Base-by-base conservation (phyloP, 2,113 vertebrate genomes). In the Rostratula benghalensis region DNA sequence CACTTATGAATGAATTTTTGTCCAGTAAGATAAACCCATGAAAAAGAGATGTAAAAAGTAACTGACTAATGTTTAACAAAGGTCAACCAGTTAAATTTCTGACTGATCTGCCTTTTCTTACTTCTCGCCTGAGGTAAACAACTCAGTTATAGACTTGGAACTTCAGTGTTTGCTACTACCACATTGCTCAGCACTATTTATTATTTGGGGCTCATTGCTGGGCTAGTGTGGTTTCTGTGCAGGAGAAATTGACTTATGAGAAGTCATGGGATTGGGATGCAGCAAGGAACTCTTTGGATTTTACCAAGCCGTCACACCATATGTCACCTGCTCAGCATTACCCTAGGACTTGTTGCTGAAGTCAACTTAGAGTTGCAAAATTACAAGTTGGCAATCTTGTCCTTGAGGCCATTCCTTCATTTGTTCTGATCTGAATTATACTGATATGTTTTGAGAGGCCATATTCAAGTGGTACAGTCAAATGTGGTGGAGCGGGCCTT, bases 401-500 rank as follows among this genome's bases (percentile, higher is more conserved):
- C 30, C 45, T 90, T 39, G 45, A 68, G 53, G 12, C 30, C 6
- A 4, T 43, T 73, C 59, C 13, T 90, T 51, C 11, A 5, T 59
- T 68, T 63, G 5, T 60, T 83, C 57, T 6, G 3, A 24, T 74
- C 31, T 53, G n/a, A 45, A 14, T 79, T 75, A 9, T 9, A 2
- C 15, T 14, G 9, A 30, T 70, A 8, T 0, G 0, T 14, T 27
- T 30, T 1, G 6, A 63, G 56, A 70, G 46, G 18, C 35, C 0
- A 0, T 59, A 7, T 46, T 57, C 43, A 31, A 30, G 24, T 9
- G 43, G 48, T n/a, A 39, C 7, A 21, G 25, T 6, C 48, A 30
- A 56, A 18, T 41, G 33, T 48, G 14, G 18, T 73, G 48, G 27
- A 14, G 39, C 61, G 21, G 53, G 25, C n/a, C 82, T 87, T 87